phyloP scores from a whole-genome alignment of 2,113 vertebrate genomes.

The Caranx melampygus region DNA sequence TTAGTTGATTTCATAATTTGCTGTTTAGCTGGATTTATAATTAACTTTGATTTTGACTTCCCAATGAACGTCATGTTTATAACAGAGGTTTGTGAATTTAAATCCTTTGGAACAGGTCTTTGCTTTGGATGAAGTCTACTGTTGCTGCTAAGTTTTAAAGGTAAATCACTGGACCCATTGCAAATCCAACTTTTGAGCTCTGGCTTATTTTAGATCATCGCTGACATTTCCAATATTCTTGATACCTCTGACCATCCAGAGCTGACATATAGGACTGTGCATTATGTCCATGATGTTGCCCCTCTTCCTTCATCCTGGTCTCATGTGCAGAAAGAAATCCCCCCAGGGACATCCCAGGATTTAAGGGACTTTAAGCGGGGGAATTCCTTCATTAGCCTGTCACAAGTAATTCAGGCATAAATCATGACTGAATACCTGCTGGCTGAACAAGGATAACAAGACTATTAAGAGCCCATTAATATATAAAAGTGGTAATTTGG shows the following conservation, averaged over 20 bases:
- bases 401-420: constrained; percentile 6
- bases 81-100: constrained; percentile 1
- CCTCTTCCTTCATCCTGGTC: constrained; percentile 10
- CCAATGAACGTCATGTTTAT: not conserved
- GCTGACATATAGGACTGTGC: not conserved
- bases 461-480: constrained; percentile 14
- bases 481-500: not conserved
- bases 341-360: constrained; percentile 29
- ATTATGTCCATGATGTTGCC: not conserved
- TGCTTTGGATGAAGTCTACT: constrained; percentile 2
- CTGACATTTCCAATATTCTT: constrained; percentile 18
- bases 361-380: constrained; percentile 32
- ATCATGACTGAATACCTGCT: constrained; percentile 15
- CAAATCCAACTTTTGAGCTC: constrained; percentile 4
- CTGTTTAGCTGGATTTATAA: constrained; percentile 9
- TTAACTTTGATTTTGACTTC: not conserved
- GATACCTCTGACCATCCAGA: not conserved
- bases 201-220: constrained; percentile 1
- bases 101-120: constrained; percentile 6
- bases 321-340: constrained; percentile 39
- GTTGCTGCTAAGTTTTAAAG: constrained; percentile 12
- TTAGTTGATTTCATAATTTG: constrained; percentile 14
- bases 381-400: constrained; percentile 50
- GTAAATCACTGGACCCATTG: not conserved
- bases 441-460: constrained; percentile 6